Percentiles rank a stretch among this genome's conserved stretches.
Conservation (phyloP, 2,113 vertebrate genomes). For the Sinocyclocheilus anshuiensis region DNA sequence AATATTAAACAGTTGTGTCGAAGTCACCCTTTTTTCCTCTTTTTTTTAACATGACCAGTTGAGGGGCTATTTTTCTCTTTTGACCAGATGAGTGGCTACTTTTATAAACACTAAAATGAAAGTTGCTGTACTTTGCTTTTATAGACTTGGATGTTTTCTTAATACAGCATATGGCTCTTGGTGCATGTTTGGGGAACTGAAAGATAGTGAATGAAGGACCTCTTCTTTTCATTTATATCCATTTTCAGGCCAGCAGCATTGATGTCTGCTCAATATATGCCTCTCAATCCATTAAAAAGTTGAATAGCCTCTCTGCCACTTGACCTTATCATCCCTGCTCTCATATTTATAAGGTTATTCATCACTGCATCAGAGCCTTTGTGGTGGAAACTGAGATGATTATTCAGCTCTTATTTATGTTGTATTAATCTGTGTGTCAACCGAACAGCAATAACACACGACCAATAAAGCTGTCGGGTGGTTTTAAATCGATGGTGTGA, state of each 20-base stretch:
- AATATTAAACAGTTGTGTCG: slow-evolving; percentile 11
- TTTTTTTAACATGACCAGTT: not conserved
- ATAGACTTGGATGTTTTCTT: not conserved
- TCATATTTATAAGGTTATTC: slow-evolving; percentile 30
- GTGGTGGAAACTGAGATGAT: slow-evolving; percentile 12
- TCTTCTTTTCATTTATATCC: not conserved
- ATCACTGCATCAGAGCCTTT: not conserved
- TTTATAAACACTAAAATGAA: not conserved
- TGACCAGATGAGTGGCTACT: not conserved
- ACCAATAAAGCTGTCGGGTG: slow-evolving; percentile 23
- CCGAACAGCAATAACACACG: not conserved
- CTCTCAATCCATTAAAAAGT: slow-evolving; percentile 5
- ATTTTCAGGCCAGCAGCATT: not conserved
- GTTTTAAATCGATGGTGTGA: slow-evolving; percentile 45
- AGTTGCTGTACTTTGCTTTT: not conserved
- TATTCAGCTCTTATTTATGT: slow-evolving; percentile 7
- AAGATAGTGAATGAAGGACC: not conserved
- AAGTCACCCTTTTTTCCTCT: too few species aligned
- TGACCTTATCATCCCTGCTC: slow-evolving; percentile 33
- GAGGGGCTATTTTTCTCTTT: not conserved
- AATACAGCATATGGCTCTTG: not conserved
- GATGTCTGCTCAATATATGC: slow-evolving; percentile 1
- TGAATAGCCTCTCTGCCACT: slow-evolving; percentile 33
- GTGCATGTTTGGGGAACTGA: not conserved
- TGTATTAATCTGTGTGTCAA: slow-evolving; percentile 12